phyloP scores from a whole-genome alignment of 2,888 invertebrate species.

The Seira musarum region DNA sequence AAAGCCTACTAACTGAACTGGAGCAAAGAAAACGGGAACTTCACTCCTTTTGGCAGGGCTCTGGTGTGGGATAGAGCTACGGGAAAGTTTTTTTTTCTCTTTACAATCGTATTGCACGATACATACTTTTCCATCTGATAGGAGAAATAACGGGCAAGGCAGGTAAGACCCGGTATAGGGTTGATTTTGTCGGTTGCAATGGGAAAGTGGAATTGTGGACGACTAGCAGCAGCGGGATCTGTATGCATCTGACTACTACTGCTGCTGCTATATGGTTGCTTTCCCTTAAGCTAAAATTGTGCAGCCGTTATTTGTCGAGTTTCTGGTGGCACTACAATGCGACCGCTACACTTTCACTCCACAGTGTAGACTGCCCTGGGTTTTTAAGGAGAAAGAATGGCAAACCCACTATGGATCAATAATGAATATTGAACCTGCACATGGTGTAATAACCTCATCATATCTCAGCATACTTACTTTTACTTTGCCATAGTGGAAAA shows the following conservation, averaged over 20 bases:
- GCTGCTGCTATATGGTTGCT: no score
- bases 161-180: conserved; percentile 32
- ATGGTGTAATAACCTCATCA: conserved; percentile 50
- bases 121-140: conserved; percentile 3
- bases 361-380: not conserved
- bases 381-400: conserved; percentile 10
- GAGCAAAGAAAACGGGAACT: conserved; percentile 18
- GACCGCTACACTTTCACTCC: not conserved
- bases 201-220: not conserved
- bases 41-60: no score
- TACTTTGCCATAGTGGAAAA: no score
- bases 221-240: conserved; percentile 5
- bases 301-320: no score
- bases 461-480: no score
- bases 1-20: conserved; percentile 25
- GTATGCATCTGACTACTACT: no score
- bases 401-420: conserved; percentile 52
- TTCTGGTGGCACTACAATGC: not conserved
- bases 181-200: not conserved
- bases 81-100: no score
- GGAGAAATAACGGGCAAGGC: conserved; percentile 5
- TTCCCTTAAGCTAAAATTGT: no score
- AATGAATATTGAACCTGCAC: conserved; percentile 57
- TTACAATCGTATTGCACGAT: no score
- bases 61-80: no score